Base-by-base conservation (phyloP, 2,113 vertebrate genomes). In the Pterophyllum scalare region DNA sequence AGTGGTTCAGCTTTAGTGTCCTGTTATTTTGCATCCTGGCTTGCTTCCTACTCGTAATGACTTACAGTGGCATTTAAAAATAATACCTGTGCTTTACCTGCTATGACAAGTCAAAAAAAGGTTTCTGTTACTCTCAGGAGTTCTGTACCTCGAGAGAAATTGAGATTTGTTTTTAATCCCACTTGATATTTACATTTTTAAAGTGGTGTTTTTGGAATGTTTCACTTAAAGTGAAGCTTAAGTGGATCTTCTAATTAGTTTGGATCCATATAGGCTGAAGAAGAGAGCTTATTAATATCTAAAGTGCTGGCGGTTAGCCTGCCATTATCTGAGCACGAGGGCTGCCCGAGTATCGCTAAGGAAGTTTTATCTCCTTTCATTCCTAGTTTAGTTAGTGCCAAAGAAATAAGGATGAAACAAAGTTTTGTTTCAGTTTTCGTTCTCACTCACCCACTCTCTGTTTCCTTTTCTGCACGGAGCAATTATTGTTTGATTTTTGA, bases 171-270 rank as follows among this genome's bases (percentile, higher is more conserved):
- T 74, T 78, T 46, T 64, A 14, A 65, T 77, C 9, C n/a, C 3
- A 1, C 35, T 54, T 35, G 13, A 70, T 49, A 31, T 70, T 46
- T 31, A 67, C 13, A 19, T 78, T 40, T 79, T 79, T 26, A 54
- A 78, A 35, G 26, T 6, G 9, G 58, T 67, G 61, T 40, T 82
- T 79, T 38, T 22, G 72, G 35, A 67, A 46, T 22, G 65, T 58
- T 87, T 77, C 57, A 62, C 58, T 80, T 31, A 78, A 84, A 54
- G n/a, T 61, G 40, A 75, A 13, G 49, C 67, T 76, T 75, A 56
- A 80, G 49, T 10, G 6, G 24, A 24, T 62, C 76, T 78, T 62
- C 46, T 75, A 74, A 82, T 90, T 77, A 72, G 3, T 12, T 1
- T 3, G 52, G 60, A 80, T 80, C 72, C 40, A 26, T 35, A 26